These are phyloP conservation scores for Patella vulgata DNA, from an alignment of 1,140 invertebrate genomes.

Conservation along the genomic window DNA sequence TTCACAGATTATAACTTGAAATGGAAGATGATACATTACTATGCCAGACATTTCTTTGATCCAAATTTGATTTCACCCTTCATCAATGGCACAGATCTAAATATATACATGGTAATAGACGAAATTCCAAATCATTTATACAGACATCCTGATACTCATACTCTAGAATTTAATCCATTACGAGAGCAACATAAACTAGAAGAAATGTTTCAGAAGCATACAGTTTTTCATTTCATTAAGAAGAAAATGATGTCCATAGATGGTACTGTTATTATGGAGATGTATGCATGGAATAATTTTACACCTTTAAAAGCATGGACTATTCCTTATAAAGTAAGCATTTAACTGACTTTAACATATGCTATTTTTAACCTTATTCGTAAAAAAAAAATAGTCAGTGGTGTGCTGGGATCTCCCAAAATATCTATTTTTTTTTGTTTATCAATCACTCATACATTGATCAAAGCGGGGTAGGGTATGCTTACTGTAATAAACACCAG, in stretches of 20 bases:
- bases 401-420: too few species aligned
- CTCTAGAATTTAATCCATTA: conserved; percentile 25
- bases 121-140: conserved; percentile 39
- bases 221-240: too few species aligned
- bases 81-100: conserved; percentile 35
- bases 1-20: conserved; percentile 83
- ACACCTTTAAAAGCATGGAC: conserved; percentile 41
- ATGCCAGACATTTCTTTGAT: conserved; percentile 84
- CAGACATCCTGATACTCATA: conserved; percentile 28
- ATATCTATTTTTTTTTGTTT: too few species aligned
- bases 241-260: too few species aligned
- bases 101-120: conserved; percentile 58
- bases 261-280: too few species aligned
- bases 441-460: too few species aligned
- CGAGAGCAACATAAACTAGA: not conserved
- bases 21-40: conserved; percentile 96
- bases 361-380: conserved; percentile 29
- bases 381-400: too few species aligned
- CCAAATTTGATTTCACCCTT: conserved; percentile 75
- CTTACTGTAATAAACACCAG: too few species aligned
- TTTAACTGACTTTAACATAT: too few species aligned
- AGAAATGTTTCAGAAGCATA: too few species aligned
- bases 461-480: too few species aligned
- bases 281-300: conserved; percentile 48
- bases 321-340: conserved; percentile 36